Evolutionary conservation across 2,888 invertebrate genomes (phyloP), one percentile per base, ranked within the genome.

Genomic region (Boloria euphrosyne): DNA sequence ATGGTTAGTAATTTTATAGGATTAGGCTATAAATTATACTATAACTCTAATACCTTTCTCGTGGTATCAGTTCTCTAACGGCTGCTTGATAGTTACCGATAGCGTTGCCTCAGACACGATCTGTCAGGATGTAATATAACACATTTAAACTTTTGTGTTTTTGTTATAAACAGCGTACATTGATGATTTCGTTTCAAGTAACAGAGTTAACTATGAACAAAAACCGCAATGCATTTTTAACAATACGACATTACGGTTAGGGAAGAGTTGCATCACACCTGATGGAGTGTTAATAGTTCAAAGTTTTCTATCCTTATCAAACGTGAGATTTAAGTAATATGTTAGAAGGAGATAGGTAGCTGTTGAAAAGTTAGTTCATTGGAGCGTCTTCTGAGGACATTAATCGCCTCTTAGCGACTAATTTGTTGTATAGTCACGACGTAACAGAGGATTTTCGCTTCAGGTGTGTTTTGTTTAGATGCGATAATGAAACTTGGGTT

Each of bases 41-140:
- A 10, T 49, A 59, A 49, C 17, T 31, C 17, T 17, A 31, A 58
- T 13, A 47, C 17, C 49, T 38, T 31, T 49, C 44, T 22, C 17
- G 13, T 18, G 22, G 31, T 51, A 61, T 43, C n/a, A 51, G 38
- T 52, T 62, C n/a, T 65, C 46, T 61, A 85, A 85, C 84, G 83
- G 82, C 78, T 78, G 80, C 81, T 84, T 84, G 82, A 85, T 85
- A 82, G 83, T 54, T 82, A 74, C 74, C 73, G 81, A 80, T 83
- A 84, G 84, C 82, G 81, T 82, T 78, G 70, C 73, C 31, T 31
- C 38, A 54, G 44, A 54, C 1, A 22, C 52, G 53, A 63, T 58
- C 46, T 57, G 44, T 18, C 31, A 59, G 53, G 27, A 38, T 49
- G 44, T 63, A 63, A 50, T 62, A 58, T 47, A 52, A 49, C 10